Conservation (phyloP, 1,140 invertebrate genomes). For the Rhyacophila brunnea region DNA sequence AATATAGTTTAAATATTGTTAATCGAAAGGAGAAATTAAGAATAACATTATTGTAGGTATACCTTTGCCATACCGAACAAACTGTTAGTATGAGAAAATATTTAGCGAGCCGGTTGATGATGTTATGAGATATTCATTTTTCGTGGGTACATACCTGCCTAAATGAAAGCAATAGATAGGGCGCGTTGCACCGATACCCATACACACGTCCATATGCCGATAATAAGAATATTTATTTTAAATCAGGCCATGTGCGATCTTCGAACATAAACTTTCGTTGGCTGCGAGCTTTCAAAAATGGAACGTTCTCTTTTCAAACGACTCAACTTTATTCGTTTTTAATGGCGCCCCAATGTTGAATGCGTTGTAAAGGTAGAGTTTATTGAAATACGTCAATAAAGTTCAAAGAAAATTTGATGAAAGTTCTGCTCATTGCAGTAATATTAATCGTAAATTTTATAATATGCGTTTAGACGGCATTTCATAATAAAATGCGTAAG, state of each 20-base stretch:
- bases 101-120: no score
- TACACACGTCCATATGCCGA: not conserved
- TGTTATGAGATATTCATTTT: no score
- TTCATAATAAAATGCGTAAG: not conserved
- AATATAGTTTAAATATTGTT: no score
- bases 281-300: conserved; percentile 1
- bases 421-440: no score
- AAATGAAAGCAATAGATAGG: no score
- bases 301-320: not conserved
- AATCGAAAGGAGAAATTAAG: no score
- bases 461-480: not conserved
- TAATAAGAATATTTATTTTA: conserved; percentile 3
- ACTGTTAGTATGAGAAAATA: no score
- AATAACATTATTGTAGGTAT: no score
- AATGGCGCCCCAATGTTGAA: not conserved
- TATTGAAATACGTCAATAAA: not conserved
- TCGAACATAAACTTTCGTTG: conserved; percentile 10
- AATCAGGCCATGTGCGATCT: conserved; percentile 12
- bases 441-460: not conserved
- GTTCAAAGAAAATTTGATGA: no score
- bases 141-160: no score
- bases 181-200: no score
- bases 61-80: no score
- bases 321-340: not conserved
- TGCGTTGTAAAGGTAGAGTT: conserved; percentile 8